Percentiles rank a stretch among this genome's conserved stretches.
Conservation (phyloP, 1,140 invertebrate genomes). For the Diprion similis region DNA sequence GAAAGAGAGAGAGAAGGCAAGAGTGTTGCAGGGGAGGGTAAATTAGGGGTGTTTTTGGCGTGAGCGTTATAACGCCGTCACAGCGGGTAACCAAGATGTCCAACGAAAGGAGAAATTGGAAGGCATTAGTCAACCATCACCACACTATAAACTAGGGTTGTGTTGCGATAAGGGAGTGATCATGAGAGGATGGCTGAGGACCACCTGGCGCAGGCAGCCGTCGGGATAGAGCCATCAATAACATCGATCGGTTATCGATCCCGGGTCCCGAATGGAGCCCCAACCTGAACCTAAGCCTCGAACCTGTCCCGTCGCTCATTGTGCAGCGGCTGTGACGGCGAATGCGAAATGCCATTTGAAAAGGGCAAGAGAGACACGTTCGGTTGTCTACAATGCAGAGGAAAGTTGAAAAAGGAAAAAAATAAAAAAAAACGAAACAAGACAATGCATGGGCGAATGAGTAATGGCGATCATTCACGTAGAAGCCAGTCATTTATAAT, state of each 20-base stretch:
- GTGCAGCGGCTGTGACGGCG: background rate
- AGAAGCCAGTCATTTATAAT: no score
- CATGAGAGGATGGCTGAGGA: conserved; percentile 26
- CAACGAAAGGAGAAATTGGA: conserved; percentile 42
- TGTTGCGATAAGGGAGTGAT: conserved; percentile 8
- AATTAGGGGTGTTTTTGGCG: conserved; percentile 18
- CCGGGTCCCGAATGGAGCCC: background rate
- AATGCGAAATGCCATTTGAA: no score
- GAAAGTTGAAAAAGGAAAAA: no score
- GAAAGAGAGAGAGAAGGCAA: background rate
- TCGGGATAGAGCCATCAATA: conserved; percentile 51
- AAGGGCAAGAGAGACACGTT: no score
- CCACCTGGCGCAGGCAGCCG: conserved; percentile 45
- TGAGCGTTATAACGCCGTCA: conserved; percentile 25
- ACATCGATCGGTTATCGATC: conserved; percentile 36
- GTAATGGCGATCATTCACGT: no score
- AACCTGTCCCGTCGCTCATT: background rate
- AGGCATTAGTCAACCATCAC: conserved; percentile 48
- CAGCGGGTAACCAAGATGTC: conserved; percentile 33
- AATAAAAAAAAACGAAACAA: no score
- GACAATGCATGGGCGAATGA: no score
- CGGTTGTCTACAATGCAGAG: background rate
- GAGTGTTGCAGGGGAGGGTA: conserved; percentile 17
- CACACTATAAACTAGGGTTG: conserved; percentile 41
- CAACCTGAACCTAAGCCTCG: background rate